A percentile compares a stretch with the other conserved stretches of the same genome.
Conservation (phyloP, 2,113 vertebrate genomes). For the Dasypus novemcinctus region DNA sequence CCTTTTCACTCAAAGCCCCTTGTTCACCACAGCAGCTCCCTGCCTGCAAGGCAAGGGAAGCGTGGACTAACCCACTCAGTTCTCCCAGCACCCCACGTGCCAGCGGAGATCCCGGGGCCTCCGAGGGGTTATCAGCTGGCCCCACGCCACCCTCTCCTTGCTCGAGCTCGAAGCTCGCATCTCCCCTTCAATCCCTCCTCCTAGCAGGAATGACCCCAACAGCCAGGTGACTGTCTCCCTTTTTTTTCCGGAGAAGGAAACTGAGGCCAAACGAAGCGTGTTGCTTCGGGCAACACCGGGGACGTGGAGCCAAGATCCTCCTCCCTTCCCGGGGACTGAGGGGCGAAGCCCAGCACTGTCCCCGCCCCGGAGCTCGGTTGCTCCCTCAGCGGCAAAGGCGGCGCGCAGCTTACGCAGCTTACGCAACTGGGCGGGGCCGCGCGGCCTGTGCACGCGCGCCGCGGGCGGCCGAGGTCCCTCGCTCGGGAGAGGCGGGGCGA, state of each 20-base stretch:
- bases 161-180: not conserved
- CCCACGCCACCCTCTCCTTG: not conserved
- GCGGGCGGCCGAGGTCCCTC: not conserved
- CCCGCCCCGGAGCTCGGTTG: accelerated
- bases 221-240: not conserved
- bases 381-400: accelerated
- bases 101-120: not conserved
- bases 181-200: not conserved
- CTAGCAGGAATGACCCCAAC: not conserved
- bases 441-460: conserved; percentile 45
- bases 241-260: not conserved
- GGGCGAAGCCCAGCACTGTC: accelerated
- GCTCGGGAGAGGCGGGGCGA: conserved; percentile 23
- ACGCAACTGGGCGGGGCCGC: accelerated
- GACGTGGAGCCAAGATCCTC: not conserved
- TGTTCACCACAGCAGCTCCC: not conserved
- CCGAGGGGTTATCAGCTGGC: not conserved
- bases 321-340: not conserved
- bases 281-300: not conserved
- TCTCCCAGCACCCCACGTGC: not conserved
- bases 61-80: not conserved
- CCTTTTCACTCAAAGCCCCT: not conserved
- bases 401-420: accelerated
- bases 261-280: not conserved
- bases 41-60: not conserved